Conservation (phyloP, 2,113 vertebrate species). For the Sprattus sprattus region DNA sequence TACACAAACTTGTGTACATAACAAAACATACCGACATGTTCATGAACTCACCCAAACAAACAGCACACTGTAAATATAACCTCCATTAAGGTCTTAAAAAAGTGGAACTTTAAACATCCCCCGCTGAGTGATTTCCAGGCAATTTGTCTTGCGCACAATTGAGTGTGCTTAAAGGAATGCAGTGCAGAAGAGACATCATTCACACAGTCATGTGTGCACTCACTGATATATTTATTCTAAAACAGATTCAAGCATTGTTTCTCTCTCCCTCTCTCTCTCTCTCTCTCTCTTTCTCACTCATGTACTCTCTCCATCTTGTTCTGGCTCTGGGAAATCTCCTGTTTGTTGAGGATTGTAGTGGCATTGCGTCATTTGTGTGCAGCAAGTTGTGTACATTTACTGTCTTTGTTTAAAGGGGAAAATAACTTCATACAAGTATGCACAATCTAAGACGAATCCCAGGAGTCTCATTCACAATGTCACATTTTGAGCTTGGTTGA, state of each 20-base stretch:
- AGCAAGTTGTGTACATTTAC: slow-evolving; percentile 6
- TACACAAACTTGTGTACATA: background rate
- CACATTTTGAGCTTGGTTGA: background rate
- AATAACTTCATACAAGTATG: background rate
- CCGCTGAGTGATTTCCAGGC: background rate
- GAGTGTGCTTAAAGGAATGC: background rate
- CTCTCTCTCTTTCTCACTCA: background rate
- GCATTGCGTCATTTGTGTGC: slow-evolving; percentile 6
- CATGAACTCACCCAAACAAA: background rate
- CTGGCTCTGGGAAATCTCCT: background rate
- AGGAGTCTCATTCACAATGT: background rate
- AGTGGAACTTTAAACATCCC: slow-evolving; percentile 7
- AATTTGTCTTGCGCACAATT: slow-evolving; percentile 5
- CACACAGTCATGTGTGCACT: background rate
- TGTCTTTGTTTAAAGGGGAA: background rate
- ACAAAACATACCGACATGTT: background rate
- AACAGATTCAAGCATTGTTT: slow-evolving; percentile 17
- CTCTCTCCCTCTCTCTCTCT: slow-evolving; percentile 10
- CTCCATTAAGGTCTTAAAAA: background rate
- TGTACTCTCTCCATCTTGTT: too few species aligned
- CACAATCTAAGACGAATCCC: background rate
- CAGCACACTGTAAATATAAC: background rate
- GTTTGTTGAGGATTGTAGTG: slow-evolving; percentile 1
- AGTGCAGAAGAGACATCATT: background rate
- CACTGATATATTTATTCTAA: slow-evolving; percentile 25